Evolutionary conservation across 1,140 invertebrate genomes (phyloP).

Genomic region (Orchesella cincta): DNA sequence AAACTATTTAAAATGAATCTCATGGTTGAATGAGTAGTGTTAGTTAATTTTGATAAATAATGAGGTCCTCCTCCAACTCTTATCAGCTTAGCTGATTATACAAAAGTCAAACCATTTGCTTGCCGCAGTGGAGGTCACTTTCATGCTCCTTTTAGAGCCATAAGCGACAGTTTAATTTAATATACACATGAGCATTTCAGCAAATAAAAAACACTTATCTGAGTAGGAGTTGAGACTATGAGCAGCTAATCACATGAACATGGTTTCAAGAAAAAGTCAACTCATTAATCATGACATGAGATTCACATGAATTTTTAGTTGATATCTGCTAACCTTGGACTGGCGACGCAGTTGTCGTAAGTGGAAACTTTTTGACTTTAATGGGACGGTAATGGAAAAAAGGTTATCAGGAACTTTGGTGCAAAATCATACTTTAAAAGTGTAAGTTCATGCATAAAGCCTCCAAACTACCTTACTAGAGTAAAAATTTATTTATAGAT

Average conservation of each 20-base stretch:
- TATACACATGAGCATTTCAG: not conserved
- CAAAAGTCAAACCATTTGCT: not conserved
- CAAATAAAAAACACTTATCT: not conserved
- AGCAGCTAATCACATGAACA: not conserved
- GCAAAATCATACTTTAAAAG: not conserved
- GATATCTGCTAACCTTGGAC: conserved; percentile 12
- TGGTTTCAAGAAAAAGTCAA: not conserved
- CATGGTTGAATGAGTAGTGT: too few relatives aligned
- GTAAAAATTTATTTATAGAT: too few relatives aligned
- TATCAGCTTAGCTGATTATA: too few relatives aligned
- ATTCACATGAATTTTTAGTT: not conserved
- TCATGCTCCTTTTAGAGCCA: not conserved
- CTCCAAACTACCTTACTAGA: too few relatives aligned
- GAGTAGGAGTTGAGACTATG: not conserved
- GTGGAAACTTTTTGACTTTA: not conserved
- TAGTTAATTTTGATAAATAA: too few relatives aligned
- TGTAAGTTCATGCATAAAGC: not conserved
- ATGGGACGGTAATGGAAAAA: not conserved
- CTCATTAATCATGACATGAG: not conserved
- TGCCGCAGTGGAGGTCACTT: not conserved
- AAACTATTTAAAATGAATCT: too few relatives aligned
- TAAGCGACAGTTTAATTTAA: not conserved
- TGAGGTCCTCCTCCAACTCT: too few relatives aligned
- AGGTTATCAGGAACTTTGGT: not conserved
- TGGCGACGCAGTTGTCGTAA: not conserved